Evolutionary conservation across 2,113 vertebrate genomes (phyloP), one percentile per base, ranked within the genome.

Genomic region (Ariopsis seemanni): DNA sequence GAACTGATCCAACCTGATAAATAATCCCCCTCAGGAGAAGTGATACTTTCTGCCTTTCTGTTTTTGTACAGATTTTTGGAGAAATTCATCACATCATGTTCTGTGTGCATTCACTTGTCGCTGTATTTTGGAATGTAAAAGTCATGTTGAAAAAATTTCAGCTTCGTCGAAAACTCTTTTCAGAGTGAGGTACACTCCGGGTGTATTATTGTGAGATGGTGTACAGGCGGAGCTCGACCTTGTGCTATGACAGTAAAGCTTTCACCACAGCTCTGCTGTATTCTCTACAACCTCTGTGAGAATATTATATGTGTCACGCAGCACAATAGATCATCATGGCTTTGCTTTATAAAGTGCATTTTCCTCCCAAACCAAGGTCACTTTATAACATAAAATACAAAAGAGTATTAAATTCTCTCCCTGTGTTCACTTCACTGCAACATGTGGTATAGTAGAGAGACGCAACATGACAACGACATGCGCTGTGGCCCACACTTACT

Each of bases 171-270:
- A 10, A 20, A 10, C 42, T 48, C 34, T 3, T 20, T 42, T 72
- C 34, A 75, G 42, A 5, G 42, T n/a, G 74, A 52, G 74, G 53
- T 15, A 53, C 74, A n/a, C 48, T 71, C 65, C 65, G 5, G 65
- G 10, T 71, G 30, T 69, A 27, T 30, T 69, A 15, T 34, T 10
- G 20, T 52, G 42, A 25, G 42, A 50, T 12, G 72, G 8, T 25
- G 22, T 22, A 27, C 52, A 79, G 52, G 27, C 2, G 7, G 75
- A 57, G 52, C 52, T 27, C 5, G 52, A 79, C 75, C n/a, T 79
- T 79, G 75, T 79, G 52, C 25, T 4, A n/a, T 27, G 75, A 79
- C 52, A 55, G 75, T 78, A 78, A 27, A 79, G n/a, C 75, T 27
- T 79, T 79, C 75, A 55, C 12, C 75, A 3, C 52, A 55, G 25